Percentiles rank a stretch among this genome's conserved stretches.
Evolutionary conservation across 1,140 invertebrate genomes (phyloP).

Genomic region (Leptinotarsa texana): DNA sequence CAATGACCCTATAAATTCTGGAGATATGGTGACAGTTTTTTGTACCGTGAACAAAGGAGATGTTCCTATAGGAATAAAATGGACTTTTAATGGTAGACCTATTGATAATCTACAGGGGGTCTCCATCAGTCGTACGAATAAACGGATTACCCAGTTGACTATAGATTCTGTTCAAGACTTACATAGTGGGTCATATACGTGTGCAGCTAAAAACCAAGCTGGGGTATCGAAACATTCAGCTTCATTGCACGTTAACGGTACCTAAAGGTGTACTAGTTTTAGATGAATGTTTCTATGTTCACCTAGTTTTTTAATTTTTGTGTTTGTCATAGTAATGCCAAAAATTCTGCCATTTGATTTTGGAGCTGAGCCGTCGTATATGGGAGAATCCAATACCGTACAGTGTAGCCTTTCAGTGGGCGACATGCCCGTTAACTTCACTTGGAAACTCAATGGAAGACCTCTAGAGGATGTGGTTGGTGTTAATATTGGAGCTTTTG

Average conservation of each 20-base stretch:
- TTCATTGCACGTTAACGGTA: conserved; percentile 67
- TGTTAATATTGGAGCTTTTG: conserved; percentile 58
- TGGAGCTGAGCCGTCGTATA: conserved; percentile 60
- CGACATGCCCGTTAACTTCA: conserved; percentile 47
- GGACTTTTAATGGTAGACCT: conserved; percentile 50
- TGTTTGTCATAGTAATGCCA: conserved; percentile 52
- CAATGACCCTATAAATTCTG: conserved; percentile 59
- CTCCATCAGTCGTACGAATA: conserved; percentile 62
- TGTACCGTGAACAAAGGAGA: conserved; percentile 64
- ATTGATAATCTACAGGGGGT: conserved; percentile 43
- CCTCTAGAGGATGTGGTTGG: conserved; percentile 32
- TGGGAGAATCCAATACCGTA: conserved; percentile 51
- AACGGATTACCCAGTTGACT: conserved; percentile 66
- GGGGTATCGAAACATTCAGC: conserved; percentile 64
- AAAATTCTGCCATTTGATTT: conserved; percentile 70
- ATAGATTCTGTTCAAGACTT: conserved; percentile 63
- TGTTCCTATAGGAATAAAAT: conserved; percentile 60
- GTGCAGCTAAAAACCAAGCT: conserved; percentile 69
- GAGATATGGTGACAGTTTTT: conserved; percentile 60
- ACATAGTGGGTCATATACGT: conserved; percentile 70
- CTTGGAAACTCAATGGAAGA: conserved; percentile 57
- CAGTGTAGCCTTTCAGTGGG: conserved; percentile 42
- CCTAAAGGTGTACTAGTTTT: conserved; percentile 38
- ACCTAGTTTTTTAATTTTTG: conserved; percentile 26
- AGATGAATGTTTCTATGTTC: conserved; percentile 31